phyloP scores from a whole-genome alignment of 2,113 vertebrate species.

The Myrmophylax atrothorax region DNA sequence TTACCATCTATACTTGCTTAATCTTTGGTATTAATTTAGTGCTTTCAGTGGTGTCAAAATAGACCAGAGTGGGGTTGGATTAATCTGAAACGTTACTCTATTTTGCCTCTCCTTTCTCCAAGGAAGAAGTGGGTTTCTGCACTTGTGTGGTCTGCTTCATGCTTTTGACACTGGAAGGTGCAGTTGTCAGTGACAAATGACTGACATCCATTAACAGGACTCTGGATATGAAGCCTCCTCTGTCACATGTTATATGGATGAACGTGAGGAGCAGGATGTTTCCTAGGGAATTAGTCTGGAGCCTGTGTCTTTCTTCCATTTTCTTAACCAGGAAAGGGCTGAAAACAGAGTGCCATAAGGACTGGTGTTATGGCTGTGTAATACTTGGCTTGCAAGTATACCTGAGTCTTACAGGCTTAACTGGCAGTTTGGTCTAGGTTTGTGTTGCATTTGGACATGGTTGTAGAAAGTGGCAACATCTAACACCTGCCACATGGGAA shows the following conservation, averaged over 20 bases:
- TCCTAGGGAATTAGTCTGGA: background rate
- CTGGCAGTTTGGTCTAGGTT: background rate
- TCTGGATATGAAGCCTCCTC: background rate
- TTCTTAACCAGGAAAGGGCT: background rate
- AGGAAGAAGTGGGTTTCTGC: background rate
- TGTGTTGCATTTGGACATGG: constrained; percentile 35
- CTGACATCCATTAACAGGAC: background rate
- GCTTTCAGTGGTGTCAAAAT: background rate
- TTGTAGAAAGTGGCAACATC: constrained; percentile 48
- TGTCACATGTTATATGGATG: background rate
- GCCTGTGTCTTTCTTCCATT: background rate
- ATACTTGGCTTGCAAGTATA: background rate
- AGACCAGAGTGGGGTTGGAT: background rate
- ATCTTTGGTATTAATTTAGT: constrained; percentile 15
- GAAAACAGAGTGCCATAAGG: background rate
- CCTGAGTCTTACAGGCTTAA: background rate
- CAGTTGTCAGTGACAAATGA: background rate
- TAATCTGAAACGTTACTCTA: background rate
- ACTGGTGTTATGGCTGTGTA: background rate
- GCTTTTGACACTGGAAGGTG: background rate
- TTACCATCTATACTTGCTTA: background rate
- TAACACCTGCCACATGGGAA: constrained; percentile 40
- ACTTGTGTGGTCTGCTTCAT: constrained; percentile 25
- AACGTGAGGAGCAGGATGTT: background rate
- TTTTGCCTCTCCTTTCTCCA: background rate